Conservation (phyloP, 2,888 invertebrate species). For the Entomobrya multifasciata region DNA sequence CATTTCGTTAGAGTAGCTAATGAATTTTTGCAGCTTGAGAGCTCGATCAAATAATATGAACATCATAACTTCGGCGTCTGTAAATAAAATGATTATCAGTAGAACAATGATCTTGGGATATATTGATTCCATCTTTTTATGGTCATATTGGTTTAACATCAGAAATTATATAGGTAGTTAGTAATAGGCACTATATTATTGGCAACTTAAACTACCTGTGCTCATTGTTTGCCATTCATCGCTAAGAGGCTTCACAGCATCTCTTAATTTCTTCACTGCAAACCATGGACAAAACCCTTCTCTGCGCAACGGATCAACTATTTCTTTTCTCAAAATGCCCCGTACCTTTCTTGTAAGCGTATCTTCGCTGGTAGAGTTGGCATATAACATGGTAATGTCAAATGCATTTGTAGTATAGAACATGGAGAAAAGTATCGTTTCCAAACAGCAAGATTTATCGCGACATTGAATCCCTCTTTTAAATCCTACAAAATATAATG, state of each 20-base stretch:
- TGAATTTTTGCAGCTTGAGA: slow-evolving; percentile 72
- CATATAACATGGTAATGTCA: slow-evolving; percentile 67
- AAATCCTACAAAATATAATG: slow-evolving; percentile 47
- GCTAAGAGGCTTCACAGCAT: slow-evolving; percentile 61
- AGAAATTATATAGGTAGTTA: too few species aligned
- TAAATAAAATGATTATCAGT: neutral
- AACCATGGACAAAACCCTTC: slow-evolving; percentile 57
- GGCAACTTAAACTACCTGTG: slow-evolving; percentile 34
- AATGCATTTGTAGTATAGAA: slow-evolving; percentile 74
- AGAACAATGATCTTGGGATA: neutral
- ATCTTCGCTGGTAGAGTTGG: slow-evolving; percentile 58
- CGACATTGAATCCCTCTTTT: slow-evolving; percentile 65
- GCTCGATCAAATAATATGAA: slow-evolving; percentile 73
- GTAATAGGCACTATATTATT: neutral
- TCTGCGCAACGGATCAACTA: slow-evolving; percentile 69
- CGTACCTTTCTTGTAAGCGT: slow-evolving; percentile 51
- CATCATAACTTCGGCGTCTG: slow-evolving; percentile 75
- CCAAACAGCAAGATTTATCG: slow-evolving; percentile 71
- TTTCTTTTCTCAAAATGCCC: slow-evolving; percentile 60
- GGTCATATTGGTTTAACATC: too few species aligned
- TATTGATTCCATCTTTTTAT: too few species aligned
- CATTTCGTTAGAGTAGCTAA: slow-evolving; percentile 71
- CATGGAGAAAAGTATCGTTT: slow-evolving; percentile 72
- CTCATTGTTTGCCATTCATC: slow-evolving; percentile 71
- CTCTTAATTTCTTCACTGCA: slow-evolving; percentile 61